These are phyloP conservation scores for Anolis carolinensis DNA, from an alignment of 2,113 vertebrate species.

Conservation along the genomic window DNA sequence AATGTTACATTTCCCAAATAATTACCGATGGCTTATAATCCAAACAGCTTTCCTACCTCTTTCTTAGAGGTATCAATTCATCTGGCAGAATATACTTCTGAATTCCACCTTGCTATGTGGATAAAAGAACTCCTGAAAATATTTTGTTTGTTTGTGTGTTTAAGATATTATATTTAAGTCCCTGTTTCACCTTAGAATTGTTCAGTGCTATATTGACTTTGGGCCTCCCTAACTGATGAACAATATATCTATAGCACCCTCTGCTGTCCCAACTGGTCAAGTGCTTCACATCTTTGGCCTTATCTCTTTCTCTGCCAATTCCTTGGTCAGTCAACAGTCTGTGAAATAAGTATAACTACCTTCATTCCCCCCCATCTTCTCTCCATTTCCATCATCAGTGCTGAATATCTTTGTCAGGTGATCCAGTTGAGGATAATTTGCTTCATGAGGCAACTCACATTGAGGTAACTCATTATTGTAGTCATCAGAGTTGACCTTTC, in stretches of 20 bases:
- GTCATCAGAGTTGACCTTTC: slow-evolving; percentile 9
- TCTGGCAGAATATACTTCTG: neutral
- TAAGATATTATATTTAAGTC: neutral
- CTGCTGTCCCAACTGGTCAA: neutral
- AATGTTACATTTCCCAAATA: too few relatives aligned
- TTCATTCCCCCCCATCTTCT: slow-evolving; percentile 18
- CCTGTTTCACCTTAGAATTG: neutral
- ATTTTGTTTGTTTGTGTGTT: neutral
- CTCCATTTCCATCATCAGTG: neutral
- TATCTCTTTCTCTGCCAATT: neutral
- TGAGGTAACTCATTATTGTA: neutral
- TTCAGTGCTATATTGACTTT: neutral
- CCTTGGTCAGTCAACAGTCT: neutral
- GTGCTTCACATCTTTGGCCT: neutral
- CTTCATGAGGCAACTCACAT: neutral
- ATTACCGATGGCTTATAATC: too few relatives aligned
- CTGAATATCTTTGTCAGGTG: slow-evolving; percentile 9
- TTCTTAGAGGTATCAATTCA: neutral
- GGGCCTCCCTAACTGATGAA: neutral
- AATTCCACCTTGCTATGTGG: neutral
- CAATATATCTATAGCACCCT: neutral
- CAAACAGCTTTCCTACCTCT: neutral
- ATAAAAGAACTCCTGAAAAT: too few relatives aligned
- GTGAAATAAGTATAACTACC: neutral
- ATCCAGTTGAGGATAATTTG: neutral